Conservation (phyloP, 37 sponge, comb jelly and placozoan species). For the Geodia barretti region DNA sequence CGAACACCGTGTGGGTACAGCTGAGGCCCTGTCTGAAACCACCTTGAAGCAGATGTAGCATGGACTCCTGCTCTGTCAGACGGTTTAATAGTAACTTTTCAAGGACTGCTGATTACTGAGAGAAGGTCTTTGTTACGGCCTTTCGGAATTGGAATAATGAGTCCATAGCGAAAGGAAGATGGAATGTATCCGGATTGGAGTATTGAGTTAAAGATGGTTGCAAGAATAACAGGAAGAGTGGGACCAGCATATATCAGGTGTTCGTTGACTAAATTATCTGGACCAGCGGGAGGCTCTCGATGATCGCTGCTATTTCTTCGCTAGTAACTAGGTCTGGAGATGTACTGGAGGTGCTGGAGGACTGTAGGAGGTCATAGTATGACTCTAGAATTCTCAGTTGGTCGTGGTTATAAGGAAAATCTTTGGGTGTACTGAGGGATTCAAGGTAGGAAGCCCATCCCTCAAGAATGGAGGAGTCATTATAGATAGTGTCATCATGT, state of each 20-base stretch:
- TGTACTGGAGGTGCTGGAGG: no score
- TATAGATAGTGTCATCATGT: neutral
- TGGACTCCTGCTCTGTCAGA: neutral
- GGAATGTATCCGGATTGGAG: no score
- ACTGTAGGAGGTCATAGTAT: no score
- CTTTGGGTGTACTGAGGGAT: neutral
- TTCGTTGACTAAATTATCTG: no score
- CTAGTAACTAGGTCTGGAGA: no score
- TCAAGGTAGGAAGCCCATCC: neutral
- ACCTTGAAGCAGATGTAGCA: neutral
- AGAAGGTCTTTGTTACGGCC: neutral
- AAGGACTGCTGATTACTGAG: neutral
- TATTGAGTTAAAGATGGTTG: no score
- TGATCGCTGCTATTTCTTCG: no score
- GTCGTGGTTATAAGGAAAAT: neutral
- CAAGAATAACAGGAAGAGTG: no score
- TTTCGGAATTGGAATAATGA: constrained; percentile 1
- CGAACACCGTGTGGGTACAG: neutral
- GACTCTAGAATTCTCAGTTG: no score
- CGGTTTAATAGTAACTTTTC: neutral
- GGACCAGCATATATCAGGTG: no score
- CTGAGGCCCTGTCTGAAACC: constrained; percentile 1
- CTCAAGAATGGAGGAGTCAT: neutral
- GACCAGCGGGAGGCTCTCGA: no score
- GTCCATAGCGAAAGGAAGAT: neutral